Evolutionary conservation across 2,888 invertebrate genomes (phyloP).

Genomic region (Folsomia candida): DNA sequence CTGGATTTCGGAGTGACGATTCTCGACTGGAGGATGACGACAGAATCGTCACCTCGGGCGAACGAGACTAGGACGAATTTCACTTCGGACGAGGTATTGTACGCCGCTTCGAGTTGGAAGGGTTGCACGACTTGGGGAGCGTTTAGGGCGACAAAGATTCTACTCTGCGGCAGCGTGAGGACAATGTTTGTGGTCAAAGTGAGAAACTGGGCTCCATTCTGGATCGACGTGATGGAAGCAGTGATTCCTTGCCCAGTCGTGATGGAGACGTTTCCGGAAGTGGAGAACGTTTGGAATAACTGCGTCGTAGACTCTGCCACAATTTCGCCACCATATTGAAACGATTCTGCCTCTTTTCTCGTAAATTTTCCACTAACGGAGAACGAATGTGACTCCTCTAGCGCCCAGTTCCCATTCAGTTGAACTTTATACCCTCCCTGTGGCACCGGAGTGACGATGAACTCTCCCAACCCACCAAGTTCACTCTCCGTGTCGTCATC

Average conservation of each 20-base stretch:
- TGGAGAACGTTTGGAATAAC: neutral
- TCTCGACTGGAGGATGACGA: conserved; percentile 32
- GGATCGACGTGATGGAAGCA: neutral
- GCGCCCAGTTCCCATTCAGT: neutral
- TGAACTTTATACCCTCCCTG: neutral
- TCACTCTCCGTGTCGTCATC: too few species aligned
- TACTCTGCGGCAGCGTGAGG: neutral
- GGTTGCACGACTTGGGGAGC: neutral
- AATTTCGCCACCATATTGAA: neutral
- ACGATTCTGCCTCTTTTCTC: neutral
- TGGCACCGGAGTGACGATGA: neutral
- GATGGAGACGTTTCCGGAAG: neutral
- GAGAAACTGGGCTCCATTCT: neutral
- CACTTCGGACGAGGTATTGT: too few species aligned
- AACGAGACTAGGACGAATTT: too few species aligned
- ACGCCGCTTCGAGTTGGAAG: neutral
- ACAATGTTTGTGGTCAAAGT: neutral
- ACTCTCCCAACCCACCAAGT: conserved; percentile 22
- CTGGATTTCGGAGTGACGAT: conserved; percentile 35
- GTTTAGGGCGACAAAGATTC: neutral
- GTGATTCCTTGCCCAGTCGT: neutral
- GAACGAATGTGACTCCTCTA: neutral
- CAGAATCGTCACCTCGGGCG: too few species aligned
- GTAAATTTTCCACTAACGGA: neutral
- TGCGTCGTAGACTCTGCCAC: neutral